Evolutionary conservation across 2,797 vertebrate genomes (phyloP).

Genomic region (Mareca penelope): DNA sequence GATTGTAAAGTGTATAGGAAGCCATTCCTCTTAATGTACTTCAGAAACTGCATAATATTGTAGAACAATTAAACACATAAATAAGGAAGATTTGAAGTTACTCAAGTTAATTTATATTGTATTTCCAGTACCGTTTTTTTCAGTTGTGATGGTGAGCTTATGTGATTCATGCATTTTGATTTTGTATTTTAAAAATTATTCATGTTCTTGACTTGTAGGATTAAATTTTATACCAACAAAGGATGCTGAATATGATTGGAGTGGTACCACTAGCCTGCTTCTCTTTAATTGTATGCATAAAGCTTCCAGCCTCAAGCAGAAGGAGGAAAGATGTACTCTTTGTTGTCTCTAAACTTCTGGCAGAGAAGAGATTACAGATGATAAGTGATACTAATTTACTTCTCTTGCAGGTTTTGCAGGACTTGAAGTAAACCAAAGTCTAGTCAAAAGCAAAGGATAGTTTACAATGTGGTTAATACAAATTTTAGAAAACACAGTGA

Average conservation of each 20-base stretch:
- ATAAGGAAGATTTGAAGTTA: neutral
- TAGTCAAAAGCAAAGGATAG: neutral
- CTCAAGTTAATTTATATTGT: neutral
- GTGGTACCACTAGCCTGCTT: neutral
- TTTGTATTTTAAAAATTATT: neutral
- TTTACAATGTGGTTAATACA: neutral
- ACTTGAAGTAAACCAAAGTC: neutral
- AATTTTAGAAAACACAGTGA: neutral
- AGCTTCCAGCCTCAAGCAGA: neutral
- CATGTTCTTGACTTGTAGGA: conserved; percentile 2
- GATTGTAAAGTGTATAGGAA: neutral
- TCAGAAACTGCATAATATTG: neutral
- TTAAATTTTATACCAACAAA: neutral
- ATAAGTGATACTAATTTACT: neutral
- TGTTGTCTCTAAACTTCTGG: neutral
- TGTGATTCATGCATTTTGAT: neutral
- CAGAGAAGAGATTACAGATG: neutral
- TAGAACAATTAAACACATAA: neutral
- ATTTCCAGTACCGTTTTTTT: neutral
- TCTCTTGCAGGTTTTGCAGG: neutral
- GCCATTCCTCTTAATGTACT: neutral
- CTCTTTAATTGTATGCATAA: neutral
- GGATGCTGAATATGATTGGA: neutral
- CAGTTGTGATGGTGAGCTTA: neutral
- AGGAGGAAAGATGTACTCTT: neutral